A percentile compares a stretch with the other conserved stretches of the same genome.
Evolutionary conservation across 2,888 invertebrate genomes (phyloP).

Genomic region (Galeruca laticollis): DNA sequence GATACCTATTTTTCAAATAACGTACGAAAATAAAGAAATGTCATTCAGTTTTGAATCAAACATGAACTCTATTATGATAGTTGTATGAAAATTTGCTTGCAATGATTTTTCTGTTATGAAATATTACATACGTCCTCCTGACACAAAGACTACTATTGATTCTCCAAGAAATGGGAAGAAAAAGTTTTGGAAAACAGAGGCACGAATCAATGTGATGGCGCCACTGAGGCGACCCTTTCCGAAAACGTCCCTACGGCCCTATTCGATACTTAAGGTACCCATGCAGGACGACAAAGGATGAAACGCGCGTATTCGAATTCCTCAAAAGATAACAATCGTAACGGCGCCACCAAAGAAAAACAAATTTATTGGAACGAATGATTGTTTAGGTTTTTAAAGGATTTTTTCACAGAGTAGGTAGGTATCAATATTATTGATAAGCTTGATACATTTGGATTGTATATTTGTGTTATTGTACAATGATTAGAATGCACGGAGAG

Average conservation of each 20-base stretch:
- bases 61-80: too few species aligned
- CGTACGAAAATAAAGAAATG: too few species aligned
- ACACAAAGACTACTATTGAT: conserved; percentile 29
- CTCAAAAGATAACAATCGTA: conserved; percentile 42
- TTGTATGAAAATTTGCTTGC: too few species aligned
- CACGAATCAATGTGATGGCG: conserved; percentile 58
- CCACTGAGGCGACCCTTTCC: conserved; percentile 52
- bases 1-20: too few species aligned
- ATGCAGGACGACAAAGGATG: conserved; percentile 38
- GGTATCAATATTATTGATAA: background rate
- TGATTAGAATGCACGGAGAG: too few species aligned
- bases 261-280: conserved; percentile 45
- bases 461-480: too few species aligned
- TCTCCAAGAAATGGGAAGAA: conserved; percentile 25
- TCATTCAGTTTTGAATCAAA: too few species aligned
- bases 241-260: conserved; percentile 41
- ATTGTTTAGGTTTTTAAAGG: background rate
- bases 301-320: conserved; percentile 22
- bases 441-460: too few species aligned
- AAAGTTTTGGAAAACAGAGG: conserved; percentile 35
- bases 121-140: conserved; percentile 4
- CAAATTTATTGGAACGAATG: conserved; percentile 4
- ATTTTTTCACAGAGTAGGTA: background rate
- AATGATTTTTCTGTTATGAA: too few species aligned
- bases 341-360: conserved; percentile 33